A percentile compares a stretch with the other conserved stretches of the same genome.
Evolutionary conservation across 92 coral and sea anemone species (phyloP).

Genomic region (Porites cylindrica): DNA sequence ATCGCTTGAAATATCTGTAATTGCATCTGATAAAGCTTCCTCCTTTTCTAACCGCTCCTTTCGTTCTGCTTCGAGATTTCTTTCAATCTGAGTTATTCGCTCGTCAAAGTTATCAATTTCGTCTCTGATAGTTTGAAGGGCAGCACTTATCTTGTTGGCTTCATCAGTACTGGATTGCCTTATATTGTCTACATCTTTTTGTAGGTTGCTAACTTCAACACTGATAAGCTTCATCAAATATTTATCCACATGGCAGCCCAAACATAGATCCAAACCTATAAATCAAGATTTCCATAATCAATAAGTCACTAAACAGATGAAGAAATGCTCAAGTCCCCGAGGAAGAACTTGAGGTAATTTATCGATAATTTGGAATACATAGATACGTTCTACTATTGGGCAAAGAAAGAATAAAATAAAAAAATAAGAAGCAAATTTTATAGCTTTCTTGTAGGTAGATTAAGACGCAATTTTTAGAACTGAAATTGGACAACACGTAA

Average conservation of each 20-base stretch:
- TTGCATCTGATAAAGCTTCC: neutral
- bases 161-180: conserved; percentile 58
- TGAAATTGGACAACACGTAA: too few species aligned
- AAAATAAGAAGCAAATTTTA: too few species aligned
- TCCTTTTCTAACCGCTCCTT: conserved; percentile 8
- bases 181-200: conserved; percentile 33
- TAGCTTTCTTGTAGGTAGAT: too few species aligned
- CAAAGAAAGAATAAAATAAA: too few species aligned
- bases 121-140: conserved; percentile 57
- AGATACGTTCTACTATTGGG: too few species aligned
- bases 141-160: conserved; percentile 54
- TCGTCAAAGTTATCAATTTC: conserved; percentile 51
- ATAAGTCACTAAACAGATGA: too few species aligned
- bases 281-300: neutral
- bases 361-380: too few species aligned
- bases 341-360: too few species aligned
- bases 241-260: conserved; percentile 81
- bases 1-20: conserved; percentile 7
- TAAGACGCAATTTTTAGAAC: too few species aligned
- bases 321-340: too few species aligned
- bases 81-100: conserved; percentile 32
- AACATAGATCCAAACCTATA: conserved; percentile 78
- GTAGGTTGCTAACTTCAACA: conserved; percentile 59
- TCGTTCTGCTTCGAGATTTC: neutral
- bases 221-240: conserved; percentile 75